Percentiles rank a stretch among this genome's conserved stretches.
phyloP scores from a whole-genome alignment of 2,113 vertebrate species.

The Dromas ardeola region DNA sequence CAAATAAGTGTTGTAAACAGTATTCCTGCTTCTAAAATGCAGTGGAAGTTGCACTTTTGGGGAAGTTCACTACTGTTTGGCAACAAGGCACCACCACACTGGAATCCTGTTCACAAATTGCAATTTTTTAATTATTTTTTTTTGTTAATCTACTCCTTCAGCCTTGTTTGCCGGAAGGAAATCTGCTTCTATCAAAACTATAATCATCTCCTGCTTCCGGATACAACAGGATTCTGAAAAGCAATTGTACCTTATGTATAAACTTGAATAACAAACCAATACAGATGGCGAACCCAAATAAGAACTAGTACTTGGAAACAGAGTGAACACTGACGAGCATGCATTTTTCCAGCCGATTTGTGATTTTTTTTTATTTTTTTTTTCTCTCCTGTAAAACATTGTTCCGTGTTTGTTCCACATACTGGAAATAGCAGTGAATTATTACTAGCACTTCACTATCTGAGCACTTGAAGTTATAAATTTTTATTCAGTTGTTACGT shows the following conservation, averaged over 20 bases:
- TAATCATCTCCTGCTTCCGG: background rate
- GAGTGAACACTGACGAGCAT: background rate
- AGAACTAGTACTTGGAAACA: background rate
- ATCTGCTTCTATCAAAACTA: background rate
- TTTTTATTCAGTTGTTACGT: background rate
- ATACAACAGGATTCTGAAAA: background rate
- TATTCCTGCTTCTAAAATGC: background rate
- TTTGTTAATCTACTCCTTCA: background rate
- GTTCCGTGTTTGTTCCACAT: background rate
- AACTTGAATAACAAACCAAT: background rate
- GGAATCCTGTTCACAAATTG: background rate
- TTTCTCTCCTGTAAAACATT: background rate
- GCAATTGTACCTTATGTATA: background rate
- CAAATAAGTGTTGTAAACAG: background rate
- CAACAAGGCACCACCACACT: background rate
- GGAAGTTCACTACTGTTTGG: background rate
- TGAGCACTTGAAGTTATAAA: background rate
- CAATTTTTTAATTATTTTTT: background rate
- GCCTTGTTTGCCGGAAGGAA: background rate
- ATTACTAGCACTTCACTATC: background rate
- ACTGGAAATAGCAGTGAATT: background rate
- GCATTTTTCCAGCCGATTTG: background rate
- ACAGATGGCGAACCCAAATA: background rate
- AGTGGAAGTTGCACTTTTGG: accelerated
- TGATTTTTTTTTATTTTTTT: no score